Conservation (phyloP, 23 tunicate species). For the Oikopleura vanhoeffeni region DNA sequence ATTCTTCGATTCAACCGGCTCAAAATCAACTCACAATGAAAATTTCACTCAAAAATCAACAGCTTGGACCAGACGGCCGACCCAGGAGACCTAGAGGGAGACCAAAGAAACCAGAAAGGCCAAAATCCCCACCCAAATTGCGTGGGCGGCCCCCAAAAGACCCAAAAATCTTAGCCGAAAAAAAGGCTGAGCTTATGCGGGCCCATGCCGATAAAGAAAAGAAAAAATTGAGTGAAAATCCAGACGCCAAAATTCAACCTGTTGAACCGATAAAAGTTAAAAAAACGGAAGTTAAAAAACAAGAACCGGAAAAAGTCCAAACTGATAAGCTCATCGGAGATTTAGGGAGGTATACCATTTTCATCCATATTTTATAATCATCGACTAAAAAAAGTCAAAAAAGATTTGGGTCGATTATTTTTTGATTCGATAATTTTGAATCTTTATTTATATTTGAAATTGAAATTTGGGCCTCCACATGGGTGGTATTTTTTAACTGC, state of each 20-base stretch:
- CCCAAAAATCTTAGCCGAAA: background rate
- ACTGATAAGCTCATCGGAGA: background rate
- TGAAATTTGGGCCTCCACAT: too few relatives aligned
- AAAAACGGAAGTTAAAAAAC: background rate
- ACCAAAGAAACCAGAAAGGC: background rate
- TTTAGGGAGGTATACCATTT: too few relatives aligned
- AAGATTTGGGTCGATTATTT: too few relatives aligned
- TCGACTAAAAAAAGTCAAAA: too few relatives aligned
- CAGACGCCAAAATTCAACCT: too few relatives aligned
- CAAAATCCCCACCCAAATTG: background rate
- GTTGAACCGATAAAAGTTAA: background rate
- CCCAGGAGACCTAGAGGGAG: background rate
- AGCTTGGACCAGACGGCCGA: background rate
- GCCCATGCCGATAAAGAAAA: background rate
- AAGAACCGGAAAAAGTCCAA: background rate
- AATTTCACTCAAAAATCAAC: too few relatives aligned
- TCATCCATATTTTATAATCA: too few relatives aligned
- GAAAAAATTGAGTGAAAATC: too few relatives aligned
- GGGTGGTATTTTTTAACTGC: too few relatives aligned
- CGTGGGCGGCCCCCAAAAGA: slow-evolving; percentile 9
- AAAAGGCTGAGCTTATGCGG: background rate
- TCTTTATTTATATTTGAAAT: too few relatives aligned
- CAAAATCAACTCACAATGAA: too few relatives aligned
- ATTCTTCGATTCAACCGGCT: background rate
- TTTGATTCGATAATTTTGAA: too few relatives aligned